Base-by-base conservation (phyloP, 2,888 invertebrate genomes). In the Drosophila affinis region DNA sequence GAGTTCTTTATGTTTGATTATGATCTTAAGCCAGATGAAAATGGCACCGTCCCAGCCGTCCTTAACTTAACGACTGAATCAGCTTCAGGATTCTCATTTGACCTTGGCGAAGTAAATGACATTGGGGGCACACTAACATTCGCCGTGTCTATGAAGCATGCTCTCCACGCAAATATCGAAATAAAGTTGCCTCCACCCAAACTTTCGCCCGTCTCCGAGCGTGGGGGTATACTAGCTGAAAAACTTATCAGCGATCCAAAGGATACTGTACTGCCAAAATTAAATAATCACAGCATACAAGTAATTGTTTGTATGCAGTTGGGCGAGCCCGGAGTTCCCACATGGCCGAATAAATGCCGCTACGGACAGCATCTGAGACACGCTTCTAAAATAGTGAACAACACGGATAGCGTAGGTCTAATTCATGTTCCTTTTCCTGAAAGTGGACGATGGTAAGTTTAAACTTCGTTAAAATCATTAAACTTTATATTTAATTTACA, bases 381-480 rank as follows among this genome's bases (percentile, higher is more conserved):
- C 0, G 94, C 96, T 0, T 93, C 95, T 32, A 93, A 95, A 59
- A 93, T 95, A 18, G 90, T 95, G 12, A 96, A 95, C 81, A 94
- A 93, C 73, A 95, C 95, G 0, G 94, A 95, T 49, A 94, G 95
- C 56, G 93, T 94, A 59, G 93, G 94, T 9, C 93, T 94, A 57
- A 91, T 95, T 17, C 93, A 95, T 71, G 94, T 96, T 32, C 98
- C 98, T 0, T 98, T 95, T 88, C 98, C 98, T 0, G 97, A 97
- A 83, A 94, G 95, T 34, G 98, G 98, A 0, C 92, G 93, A 45
- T 98, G 97, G 97, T 97, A 54, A 73, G 81, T 62, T 34, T 3
- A 9, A 12, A 39, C 2, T n/a, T 39, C 2, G 27, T 29, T 9
- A 57, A 29, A 34, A 48, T 4, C 17, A 12, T 29, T 12, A 5